Base-by-base conservation (phyloP, 2,113 vertebrate species). In the Strix aluco region DNA sequence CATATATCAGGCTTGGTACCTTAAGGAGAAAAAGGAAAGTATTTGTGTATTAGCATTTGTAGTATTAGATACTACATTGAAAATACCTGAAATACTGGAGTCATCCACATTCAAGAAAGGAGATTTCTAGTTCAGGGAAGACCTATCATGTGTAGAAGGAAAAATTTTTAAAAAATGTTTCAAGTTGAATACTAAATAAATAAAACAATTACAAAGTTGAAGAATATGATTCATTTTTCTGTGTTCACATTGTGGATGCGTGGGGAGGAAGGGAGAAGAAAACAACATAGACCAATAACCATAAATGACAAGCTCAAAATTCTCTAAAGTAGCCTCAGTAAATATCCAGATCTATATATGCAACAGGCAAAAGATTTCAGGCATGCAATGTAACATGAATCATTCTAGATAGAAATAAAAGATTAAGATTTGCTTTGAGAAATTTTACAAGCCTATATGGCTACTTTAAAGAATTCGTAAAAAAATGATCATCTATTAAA, bases 381-480 rank as follows among this genome's bases (percentile, higher is more conserved):
- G 15, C 2, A 27, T 47, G 2, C 13, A 73, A 11, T 1, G 2
- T 34, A 20, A 40, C 3, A 1, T n/a, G 3, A 21, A 6, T 19
- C 61, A 36, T 86, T 57, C 26, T 30, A 52, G 49, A 61, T 8
- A 46, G 14, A n/a, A 74, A 34, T 51, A 15, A 34, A 73, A 61
- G 2, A 23, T 62, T 15, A 82, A n/a, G 11, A 26, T 73, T 69
- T 72, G 2, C 25, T 77, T 72, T 65, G 29, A 55, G 16, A 12
- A 52, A 17, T 49, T 70, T 81, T 61, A 36, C 8, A 30, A 34
- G 11, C 32, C 16, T 65, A 17, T 18, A 29, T 65, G 36, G 11
- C 30, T 73, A 32, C 26, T 10, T 49, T 21, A 36, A 72, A 69
- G 5, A 52, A 61, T 44, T 73, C 70, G 11, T 55, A 5, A 74